A percentile compares a stretch with the other conserved stretches of the same genome.
Conservation (phyloP, 2,113 vertebrate genomes). For the Antechinus stuartii region DNA sequence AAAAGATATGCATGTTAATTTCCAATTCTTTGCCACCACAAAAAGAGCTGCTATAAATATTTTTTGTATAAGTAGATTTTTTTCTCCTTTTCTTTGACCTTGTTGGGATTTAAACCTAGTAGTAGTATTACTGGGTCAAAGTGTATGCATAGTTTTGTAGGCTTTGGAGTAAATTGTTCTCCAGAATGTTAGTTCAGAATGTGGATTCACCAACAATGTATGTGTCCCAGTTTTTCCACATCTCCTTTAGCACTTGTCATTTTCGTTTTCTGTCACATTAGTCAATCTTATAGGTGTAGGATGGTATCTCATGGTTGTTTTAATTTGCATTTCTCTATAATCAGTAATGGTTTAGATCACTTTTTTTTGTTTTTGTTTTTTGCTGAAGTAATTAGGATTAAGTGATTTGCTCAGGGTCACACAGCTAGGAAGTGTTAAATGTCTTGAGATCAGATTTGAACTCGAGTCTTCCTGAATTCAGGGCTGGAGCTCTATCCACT, state of each 20-base stretch:
- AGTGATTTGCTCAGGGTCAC: no score
- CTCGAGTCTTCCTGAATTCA: no score
- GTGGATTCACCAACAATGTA: background rate
- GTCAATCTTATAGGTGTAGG: background rate
- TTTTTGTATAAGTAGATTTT: background rate
- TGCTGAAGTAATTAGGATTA: no score
- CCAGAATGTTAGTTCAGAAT: background rate
- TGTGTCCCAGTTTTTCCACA: background rate
- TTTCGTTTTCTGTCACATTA: background rate
- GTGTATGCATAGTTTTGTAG: background rate
- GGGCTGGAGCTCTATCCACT: no score
- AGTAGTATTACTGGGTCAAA: background rate
- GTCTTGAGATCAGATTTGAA: no score
- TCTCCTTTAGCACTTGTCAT: background rate
- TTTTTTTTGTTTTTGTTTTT: background rate
- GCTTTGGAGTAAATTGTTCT: background rate
- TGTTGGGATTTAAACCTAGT: background rate
- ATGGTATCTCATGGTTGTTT: background rate
- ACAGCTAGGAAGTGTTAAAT: no score
- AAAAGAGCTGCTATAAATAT: background rate
- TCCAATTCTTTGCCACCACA: background rate
- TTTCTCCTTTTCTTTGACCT: background rate
- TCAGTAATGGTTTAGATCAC: background rate
- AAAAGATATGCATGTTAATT: background rate
- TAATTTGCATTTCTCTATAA: no score